Percentiles rank a stretch among this genome's conserved stretches.
phyloP scores from a whole-genome alignment of 2,888 invertebrate species.

The Tipula helvola region DNA sequence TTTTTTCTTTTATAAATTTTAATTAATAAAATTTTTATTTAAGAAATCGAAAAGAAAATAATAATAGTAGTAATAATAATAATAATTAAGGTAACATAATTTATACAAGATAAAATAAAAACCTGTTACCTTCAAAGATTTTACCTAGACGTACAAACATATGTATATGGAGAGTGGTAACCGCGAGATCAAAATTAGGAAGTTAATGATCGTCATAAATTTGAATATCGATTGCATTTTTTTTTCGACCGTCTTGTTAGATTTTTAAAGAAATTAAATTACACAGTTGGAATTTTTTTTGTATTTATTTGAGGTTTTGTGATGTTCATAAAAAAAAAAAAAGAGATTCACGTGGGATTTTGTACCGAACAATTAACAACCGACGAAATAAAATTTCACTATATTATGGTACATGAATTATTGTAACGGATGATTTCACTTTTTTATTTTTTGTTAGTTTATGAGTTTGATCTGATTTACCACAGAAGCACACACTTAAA shows the following conservation, averaged over 20 bases:
- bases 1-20: neutral
- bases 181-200: neutral
- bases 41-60: constrained; percentile 4
- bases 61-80: neutral
- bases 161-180: neutral
- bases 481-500: neutral
- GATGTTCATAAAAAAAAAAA: neutral
- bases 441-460: neutral
- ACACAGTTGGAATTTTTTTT: neutral
- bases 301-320: neutral
- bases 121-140: neutral
- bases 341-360: neutral
- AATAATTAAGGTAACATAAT: constrained; percentile 4
- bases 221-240: neutral
- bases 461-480: neutral
- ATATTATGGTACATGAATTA: neutral
- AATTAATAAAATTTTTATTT: neutral
- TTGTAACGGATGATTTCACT: neutral
- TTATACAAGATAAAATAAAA: neutral
- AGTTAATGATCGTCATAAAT: neutral
- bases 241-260: neutral
- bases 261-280: neutral
- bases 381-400: neutral
- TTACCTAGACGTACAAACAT: neutral
- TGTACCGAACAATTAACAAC: no score